Evolutionary conservation across 2,797 vertebrate species (phyloP), one percentile per base, ranked within the genome.

Genomic region (Jordanella pulchra): DNA sequence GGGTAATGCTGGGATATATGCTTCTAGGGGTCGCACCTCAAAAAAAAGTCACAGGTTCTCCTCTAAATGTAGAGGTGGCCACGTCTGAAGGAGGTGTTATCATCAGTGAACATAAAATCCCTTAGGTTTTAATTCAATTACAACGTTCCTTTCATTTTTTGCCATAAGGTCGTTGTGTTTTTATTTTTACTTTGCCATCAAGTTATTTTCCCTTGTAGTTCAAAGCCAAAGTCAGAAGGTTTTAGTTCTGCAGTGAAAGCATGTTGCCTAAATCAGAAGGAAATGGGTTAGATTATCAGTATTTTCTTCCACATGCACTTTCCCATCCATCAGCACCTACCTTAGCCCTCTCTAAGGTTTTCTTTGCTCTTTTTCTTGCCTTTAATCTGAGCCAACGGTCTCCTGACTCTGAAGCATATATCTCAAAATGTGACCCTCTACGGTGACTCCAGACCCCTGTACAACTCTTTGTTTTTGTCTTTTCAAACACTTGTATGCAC

Each of bases 361-460:
- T 63, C 13, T 61, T 61, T 61, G 23, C 32, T 61, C 21, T 61
- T 17, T 30, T 14, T 60, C 17, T 60, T 30, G 1, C 23, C 18
- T 4, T n/a, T 63, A 13, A 14, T 63, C 60, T 42, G 60, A 42
- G 60, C 35, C 60, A n/a, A 42, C n/a, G n/a, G 32, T 23, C 23
- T 45, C 72, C 50, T 25, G 4, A 66, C 25, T 0, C 42, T 15
- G 30, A 74, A 65, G 71, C 75, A 45, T 21, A 13, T 39, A 14
- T 69, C 71, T 74, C 75, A 73, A 79, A 73, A 65, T 79, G 69
- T 70, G 1, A n/a, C n/a, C 30, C 7, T 58, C 78, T 64, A 82
- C 85, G 84, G 83, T 84, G 85, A 88, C 86, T 87, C 72, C 60
- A 90, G 87, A 91, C 86, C 86, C n/a, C 79, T 67, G 87, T 91